These are phyloP conservation scores for Pangasianodon hypophthalmus DNA, from an alignment of 2,113 vertebrate genomes.

Conservation along the genomic window DNA sequence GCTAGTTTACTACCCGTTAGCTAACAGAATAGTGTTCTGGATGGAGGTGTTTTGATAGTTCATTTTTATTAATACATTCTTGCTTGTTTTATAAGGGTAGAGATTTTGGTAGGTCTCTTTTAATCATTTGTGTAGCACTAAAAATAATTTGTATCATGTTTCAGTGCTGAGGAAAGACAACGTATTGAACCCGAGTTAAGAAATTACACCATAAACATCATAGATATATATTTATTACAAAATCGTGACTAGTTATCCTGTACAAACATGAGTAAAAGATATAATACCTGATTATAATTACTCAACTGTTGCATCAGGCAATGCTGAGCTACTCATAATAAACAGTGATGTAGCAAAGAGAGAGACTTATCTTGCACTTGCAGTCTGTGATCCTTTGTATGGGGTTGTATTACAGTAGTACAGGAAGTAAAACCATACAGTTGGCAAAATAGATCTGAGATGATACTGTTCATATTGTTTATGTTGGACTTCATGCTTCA, in stretches of 20 bases:
- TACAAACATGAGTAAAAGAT: too few relatives aligned
- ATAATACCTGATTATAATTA: background rate
- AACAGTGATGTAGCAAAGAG: background rate
- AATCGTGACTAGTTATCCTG: background rate
- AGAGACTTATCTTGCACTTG: too few relatives aligned
- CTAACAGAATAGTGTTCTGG: too few relatives aligned
- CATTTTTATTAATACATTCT: too few relatives aligned
- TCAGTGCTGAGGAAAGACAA: background rate
- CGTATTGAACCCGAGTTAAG: background rate
- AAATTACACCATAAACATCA: too few relatives aligned
- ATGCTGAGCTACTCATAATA: background rate
- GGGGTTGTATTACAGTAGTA: background rate
- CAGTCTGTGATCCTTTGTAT: background rate
- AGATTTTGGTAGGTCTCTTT: background rate
- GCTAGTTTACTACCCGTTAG: too few relatives aligned
- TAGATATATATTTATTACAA: too few relatives aligned
- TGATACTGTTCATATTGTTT: background rate
- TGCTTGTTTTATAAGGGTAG: too few relatives aligned
- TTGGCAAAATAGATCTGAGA: background rate
- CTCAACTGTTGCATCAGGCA: background rate
- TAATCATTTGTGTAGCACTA: background rate
- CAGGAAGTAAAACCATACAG: constrained; percentile 1
- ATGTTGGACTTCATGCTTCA: background rate
- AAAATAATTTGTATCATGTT: background rate
- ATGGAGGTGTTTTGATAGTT: too few relatives aligned